Base-by-base conservation (phyloP, 2,888 invertebrate species). In the Idaea biselata region DNA sequence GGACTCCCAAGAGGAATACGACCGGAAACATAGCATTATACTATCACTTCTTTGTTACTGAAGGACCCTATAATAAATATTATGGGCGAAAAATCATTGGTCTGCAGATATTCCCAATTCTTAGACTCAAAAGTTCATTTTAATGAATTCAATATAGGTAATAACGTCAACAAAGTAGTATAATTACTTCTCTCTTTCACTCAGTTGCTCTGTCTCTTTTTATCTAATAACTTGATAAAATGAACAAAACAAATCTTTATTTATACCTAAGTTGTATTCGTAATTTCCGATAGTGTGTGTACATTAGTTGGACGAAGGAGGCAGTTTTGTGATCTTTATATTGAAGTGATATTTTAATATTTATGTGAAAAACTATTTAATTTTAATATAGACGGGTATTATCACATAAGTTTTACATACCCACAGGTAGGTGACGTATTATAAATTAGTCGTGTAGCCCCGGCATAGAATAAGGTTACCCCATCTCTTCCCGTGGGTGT, bases 241-340 rank as follows among this genome's bases (percentile, higher is more conserved):
- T 11, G 8, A 44, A 44, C 14, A 44, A 14, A 44, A 6, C 44
- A 44, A 44, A 44, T 44, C 44, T 44, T 44, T 44, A 44, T 44
- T 44, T 44, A 44, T 7, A 44, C 14, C 14, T 4, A 44, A 44
- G 44, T 44, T 44, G 3, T 44, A 11, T 44, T 44, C 14, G 44
- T 44, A 11, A 44, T 44, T 44, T 44, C 8, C 11, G 44, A 44
- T 44, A 44, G 7, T 58, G 60, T 55, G 60, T 55, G 53, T 57
- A 66, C 60, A 57, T 54, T 58, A 54, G 58, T 56, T 11, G 58
- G 11, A 61, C 55, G 54, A 60, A 62, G 44, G 18, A 60, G 61
- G 62, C 66, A 60, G n/a, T 44, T 7, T 44, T 8, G 7, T 44
- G 33, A 14, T 5, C 7, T 11, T 44, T 44, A 14, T 32, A 0